Conservation (phyloP, 2,888 invertebrate species). For the Syrista parreyssii region DNA sequence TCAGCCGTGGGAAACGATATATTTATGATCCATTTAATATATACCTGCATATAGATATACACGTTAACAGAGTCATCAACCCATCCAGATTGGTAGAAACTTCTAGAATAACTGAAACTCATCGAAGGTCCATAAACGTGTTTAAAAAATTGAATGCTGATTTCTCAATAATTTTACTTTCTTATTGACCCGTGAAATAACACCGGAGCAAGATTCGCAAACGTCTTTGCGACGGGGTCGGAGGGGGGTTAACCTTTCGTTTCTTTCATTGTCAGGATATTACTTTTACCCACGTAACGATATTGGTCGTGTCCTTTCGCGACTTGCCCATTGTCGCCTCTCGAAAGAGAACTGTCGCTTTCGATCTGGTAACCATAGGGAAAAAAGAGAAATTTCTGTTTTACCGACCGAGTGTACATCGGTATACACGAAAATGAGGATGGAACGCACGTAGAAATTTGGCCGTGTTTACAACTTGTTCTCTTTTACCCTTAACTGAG, state of each 20-base stretch:
- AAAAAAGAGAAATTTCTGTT: not conserved
- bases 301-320: not conserved
- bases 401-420: not conserved
- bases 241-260: not conserved
- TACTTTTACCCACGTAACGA: not conserved
- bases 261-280: not conserved
- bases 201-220: not conserved
- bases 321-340: not conserved
- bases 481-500: not conserved
- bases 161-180: too few species aligned
- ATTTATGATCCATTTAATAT: not conserved
- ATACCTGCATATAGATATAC: not conserved
- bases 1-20: conserved; percentile 2
- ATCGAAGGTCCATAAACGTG: not conserved
- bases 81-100: not conserved
- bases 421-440: not conserved
- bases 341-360: not conserved
- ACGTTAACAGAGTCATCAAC: too few species aligned
- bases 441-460: not conserved
- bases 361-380: not conserved
- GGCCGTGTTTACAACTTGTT: not conserved
- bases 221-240: not conserved
- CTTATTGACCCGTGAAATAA: not conserved
- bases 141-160: too few species aligned
- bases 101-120: not conserved